phyloP scores from a whole-genome alignment of 1,140 invertebrate genomes.

The Scylla paramamosain region DNA sequence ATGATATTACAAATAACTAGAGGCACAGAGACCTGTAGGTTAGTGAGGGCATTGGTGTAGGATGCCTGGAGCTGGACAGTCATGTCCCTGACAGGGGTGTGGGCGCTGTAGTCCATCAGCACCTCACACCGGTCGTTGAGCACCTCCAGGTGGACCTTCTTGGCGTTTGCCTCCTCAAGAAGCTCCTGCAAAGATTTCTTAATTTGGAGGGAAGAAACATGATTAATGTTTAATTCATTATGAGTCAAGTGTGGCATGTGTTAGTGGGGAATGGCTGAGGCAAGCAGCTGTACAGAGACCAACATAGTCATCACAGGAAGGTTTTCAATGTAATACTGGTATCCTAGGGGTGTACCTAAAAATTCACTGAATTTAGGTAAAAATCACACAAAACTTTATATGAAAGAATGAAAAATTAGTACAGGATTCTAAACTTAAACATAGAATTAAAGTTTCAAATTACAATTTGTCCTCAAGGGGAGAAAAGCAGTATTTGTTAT shows the following conservation, averaged over 20 bases:
- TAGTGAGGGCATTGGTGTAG: constrained; percentile 88
- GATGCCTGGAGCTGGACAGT: constrained; percentile 90
- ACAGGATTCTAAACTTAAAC: not conserved
- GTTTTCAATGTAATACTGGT: not conserved
- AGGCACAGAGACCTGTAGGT: constrained; percentile 83
- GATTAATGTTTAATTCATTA: constrained; percentile 32
- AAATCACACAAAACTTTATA: not conserved
- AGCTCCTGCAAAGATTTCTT: constrained; percentile 81
- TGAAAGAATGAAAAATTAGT: not conserved
- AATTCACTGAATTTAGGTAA: not conserved
- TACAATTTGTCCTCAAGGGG: not conserved
- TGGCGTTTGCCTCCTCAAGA: constrained; percentile 87
- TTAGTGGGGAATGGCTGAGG: not conserved
- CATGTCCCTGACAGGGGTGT: constrained; percentile 90
- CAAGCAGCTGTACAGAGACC: not conserved
- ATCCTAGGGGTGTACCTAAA: not conserved
- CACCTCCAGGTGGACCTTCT: constrained; percentile 90
- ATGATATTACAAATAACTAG: too few relatives aligned
- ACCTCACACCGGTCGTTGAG: constrained; percentile 93
- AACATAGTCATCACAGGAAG: not conserved
- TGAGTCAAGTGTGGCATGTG: not conserved
- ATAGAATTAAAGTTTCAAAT: not conserved
- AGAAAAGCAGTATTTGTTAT: not conserved
- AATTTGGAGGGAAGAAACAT: constrained; percentile 59
- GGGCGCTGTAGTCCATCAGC: constrained; percentile 91